phyloP scores from a whole-genome alignment of 2,888 invertebrate genomes.

The Nycteola revayana region DNA sequence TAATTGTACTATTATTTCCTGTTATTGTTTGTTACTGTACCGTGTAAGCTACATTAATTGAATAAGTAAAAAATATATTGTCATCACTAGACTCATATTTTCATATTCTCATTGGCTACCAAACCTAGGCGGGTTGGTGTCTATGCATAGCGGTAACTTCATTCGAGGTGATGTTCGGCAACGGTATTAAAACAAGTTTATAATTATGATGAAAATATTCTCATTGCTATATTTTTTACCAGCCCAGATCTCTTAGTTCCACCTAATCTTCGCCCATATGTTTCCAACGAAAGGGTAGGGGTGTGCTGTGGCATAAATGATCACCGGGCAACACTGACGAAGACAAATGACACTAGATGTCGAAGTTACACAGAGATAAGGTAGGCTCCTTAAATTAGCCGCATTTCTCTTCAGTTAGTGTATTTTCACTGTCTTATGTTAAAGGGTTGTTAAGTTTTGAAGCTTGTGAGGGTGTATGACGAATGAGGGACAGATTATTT shows the following conservation, averaged over 20 bases:
- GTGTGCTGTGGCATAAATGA: constrained; percentile 83
- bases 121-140: too few species aligned
- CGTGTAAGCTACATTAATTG: too few species aligned
- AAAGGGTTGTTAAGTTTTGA: constrained; percentile 43
- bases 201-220: too few species aligned
- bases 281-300: constrained; percentile 71
- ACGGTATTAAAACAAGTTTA: too few species aligned
- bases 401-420: constrained; percentile 70
- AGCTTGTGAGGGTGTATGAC: constrained; percentile 11
- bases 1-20: too few species aligned
- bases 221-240: too few species aligned
- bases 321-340: constrained; percentile 80
- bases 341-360: constrained; percentile 79
- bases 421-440: constrained; percentile 65
- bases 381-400: constrained; percentile 80
- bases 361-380: constrained; percentile 80
- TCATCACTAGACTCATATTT: too few species aligned
- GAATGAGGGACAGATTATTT: not conserved
- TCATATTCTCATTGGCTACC: too few species aligned
- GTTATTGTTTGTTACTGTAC: too few species aligned
- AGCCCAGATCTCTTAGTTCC: constrained; percentile 8
- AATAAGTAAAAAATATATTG: too few species aligned
- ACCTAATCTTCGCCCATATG: constrained; percentile 32
- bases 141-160: too few species aligned
- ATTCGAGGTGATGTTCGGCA: too few species aligned